Conservation (phyloP, 1,140 invertebrate genomes). For the Gyrodactylus bullatarudis region DNA sequence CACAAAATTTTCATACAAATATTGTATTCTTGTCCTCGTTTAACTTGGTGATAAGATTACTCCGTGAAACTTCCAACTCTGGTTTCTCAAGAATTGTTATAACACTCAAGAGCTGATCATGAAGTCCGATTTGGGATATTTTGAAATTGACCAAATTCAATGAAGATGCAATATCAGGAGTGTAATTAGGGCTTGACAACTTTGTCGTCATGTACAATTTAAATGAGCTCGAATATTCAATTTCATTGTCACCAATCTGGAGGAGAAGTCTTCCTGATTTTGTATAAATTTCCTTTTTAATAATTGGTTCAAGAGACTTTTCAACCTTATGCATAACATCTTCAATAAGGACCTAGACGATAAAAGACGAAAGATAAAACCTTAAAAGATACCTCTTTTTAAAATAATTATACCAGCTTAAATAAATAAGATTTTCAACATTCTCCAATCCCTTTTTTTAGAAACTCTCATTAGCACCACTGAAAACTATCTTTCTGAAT, state of each 20-base stretch:
- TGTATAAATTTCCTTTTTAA: slow-evolving; percentile 20
- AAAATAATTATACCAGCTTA: too few species aligned
- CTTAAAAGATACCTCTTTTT: too few species aligned
- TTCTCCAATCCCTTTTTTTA: too few species aligned
- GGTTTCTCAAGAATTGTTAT: slow-evolving; percentile 30
- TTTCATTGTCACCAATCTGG: slow-evolving; percentile 18
- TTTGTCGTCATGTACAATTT: slow-evolving; percentile 21
- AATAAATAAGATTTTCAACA: too few species aligned
- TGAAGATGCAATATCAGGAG: slow-evolving; percentile 20
- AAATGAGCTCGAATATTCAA: slow-evolving; percentile 30
- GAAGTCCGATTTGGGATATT: slow-evolving; percentile 29
- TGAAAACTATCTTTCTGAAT: too few species aligned
- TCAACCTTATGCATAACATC: slow-evolving; percentile 20
- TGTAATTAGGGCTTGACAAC: slow-evolving; percentile 20
- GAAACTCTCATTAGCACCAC: too few species aligned
- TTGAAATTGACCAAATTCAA: slow-evolving; percentile 23
- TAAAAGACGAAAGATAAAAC: too few species aligned
- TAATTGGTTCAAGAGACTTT: slow-evolving; percentile 19
- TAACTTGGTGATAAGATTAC: slow-evolving; percentile 41
- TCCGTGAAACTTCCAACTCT: slow-evolving; percentile 40
- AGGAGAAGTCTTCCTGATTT: slow-evolving; percentile 18
- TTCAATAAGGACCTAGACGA: slow-evolving; percentile 16
- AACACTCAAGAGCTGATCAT: slow-evolving; percentile 36
- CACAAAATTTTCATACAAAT: too few species aligned
- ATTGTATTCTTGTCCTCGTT: slow-evolving; percentile 44